Conservation (phyloP, 1,140 invertebrate genomes). For the Drosophila persimilis region DNA sequence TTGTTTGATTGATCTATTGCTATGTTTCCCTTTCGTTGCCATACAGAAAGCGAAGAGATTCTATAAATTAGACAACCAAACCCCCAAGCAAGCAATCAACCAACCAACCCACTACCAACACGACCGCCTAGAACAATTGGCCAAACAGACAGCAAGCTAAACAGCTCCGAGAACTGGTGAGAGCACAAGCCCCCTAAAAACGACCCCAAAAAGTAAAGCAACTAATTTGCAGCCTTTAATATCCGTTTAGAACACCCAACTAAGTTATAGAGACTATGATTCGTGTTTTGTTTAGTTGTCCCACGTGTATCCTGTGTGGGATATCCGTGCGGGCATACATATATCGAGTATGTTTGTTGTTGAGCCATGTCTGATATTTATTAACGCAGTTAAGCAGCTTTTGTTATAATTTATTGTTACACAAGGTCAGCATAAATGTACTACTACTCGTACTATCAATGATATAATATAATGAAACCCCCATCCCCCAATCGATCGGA, state of each 20-base stretch:
- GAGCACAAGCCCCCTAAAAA: constrained; percentile 35
- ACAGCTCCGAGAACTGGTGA: constrained; percentile 59
- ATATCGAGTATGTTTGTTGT: constrained; percentile 68
- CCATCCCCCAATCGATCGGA: constrained; percentile 33
- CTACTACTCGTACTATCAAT: constrained; percentile 12
- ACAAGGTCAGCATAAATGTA: constrained; percentile 58
- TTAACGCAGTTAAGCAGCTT: constrained; percentile 65
- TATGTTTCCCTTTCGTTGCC: constrained; percentile 67
- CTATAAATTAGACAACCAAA: constrained; percentile 58
- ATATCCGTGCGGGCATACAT: constrained; percentile 30
- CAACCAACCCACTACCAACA: constrained; percentile 23
- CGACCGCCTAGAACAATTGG: constrained; percentile 69
- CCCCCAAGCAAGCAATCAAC: constrained; percentile 25
- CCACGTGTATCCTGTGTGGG: no score
- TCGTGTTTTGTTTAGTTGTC: constrained; percentile 39
- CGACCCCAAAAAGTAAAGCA: constrained; percentile 46
- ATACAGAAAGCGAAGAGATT: constrained; percentile 68
- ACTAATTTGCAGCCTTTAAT: constrained; percentile 60
- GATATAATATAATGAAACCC: no score
- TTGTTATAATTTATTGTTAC: constrained; percentile 78
- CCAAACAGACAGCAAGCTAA: constrained; percentile 54
- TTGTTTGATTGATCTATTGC: constrained; percentile 68
- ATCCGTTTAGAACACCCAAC: constrained; percentile 3
- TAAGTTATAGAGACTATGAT: constrained; percentile 40
- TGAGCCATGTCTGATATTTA: constrained; percentile 78